A percentile compares a stretch with the other conserved stretches of the same genome.
Conservation (phyloP, 2,888 invertebrate genomes). For the Melangyna quadrimaculata region DNA sequence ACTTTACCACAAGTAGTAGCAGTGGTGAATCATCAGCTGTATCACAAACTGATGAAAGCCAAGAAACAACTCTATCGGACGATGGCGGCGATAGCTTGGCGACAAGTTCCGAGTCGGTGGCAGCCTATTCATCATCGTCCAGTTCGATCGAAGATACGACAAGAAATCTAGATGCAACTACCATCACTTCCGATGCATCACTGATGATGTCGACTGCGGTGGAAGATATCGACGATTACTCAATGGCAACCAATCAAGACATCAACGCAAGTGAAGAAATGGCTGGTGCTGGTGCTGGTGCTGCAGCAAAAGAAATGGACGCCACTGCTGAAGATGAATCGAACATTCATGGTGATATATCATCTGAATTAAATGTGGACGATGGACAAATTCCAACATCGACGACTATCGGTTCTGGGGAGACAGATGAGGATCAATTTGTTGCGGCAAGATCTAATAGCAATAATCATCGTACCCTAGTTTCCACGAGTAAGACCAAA, state of each 20-base stretch:
- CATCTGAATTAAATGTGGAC: conserved; percentile 34
- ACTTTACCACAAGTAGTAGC: conserved; percentile 49
- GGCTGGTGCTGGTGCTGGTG: conserved; percentile 26
- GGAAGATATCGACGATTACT: conserved; percentile 51
- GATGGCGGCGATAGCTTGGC: conserved; percentile 32
- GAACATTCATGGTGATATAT: conserved; percentile 32
- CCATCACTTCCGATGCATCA: conserved; percentile 37
- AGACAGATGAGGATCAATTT: conserved; percentile 76
- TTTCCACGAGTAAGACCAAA: conserved; percentile 76
- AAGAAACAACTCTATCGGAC: conserved; percentile 52
- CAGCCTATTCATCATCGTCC: conserved; percentile 22
- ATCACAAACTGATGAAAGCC: conserved; percentile 45
- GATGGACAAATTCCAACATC: conserved; percentile 64
- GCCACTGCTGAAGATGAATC: conserved; percentile 37
- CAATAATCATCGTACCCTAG: conserved; percentile 78
- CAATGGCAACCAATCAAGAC: conserved; percentile 58
- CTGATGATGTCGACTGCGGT: conserved; percentile 48
- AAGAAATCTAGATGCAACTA: conserved; percentile 47
- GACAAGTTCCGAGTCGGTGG: conserved; percentile 32
- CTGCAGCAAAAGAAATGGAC: conserved; percentile 72
- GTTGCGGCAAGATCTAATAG: conserved; percentile 79
- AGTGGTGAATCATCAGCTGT: conserved; percentile 6
- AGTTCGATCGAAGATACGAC: conserved; percentile 39
- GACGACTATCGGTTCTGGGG: conserved; percentile 61
- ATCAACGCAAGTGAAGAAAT: conserved; percentile 74